Evolutionary conservation across 2,888 invertebrate species (phyloP).

Genomic region (Dorcus parallelipipedus): DNA sequence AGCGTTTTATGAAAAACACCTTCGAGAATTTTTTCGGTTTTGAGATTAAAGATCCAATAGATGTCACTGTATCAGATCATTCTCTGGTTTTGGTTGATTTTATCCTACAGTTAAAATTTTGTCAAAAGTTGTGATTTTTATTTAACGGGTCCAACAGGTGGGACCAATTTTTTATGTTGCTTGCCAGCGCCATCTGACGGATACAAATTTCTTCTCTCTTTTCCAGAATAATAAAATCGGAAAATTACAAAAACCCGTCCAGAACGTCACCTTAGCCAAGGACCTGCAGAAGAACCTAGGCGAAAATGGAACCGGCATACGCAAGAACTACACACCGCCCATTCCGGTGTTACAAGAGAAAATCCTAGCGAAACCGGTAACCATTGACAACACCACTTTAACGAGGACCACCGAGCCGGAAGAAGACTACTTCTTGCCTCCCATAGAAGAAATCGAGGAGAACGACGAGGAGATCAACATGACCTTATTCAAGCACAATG

Average conservation of each 20-base stretch:
- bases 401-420: conserved; percentile 44
- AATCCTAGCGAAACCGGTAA: not conserved
- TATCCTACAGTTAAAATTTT: no score
- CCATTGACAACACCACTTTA: not conserved
- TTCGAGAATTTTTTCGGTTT: no score
- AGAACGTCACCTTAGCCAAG: not conserved
- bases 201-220: no score
- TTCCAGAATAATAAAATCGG: not conserved
- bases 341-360: not conserved
- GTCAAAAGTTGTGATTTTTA: no score
- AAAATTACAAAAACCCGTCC: not conserved
- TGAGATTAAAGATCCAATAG: no score
- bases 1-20: no score
- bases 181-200: no score
- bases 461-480: conserved; percentile 38
- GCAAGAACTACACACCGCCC: conserved; percentile 27
- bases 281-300: conserved; percentile 41
- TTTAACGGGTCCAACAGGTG: no score
- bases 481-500: conserved; percentile 49
- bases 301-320: conserved; percentile 52
- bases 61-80: no score
- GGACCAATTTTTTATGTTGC: no score
- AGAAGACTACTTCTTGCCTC: conserved; percentile 25
- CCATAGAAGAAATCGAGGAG: not conserved
- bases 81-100: no score